Percentiles rank a stretch among this genome's conserved stretches.
Conservation (phyloP, 2,113 vertebrate genomes). For the Vireo altiloquus region DNA sequence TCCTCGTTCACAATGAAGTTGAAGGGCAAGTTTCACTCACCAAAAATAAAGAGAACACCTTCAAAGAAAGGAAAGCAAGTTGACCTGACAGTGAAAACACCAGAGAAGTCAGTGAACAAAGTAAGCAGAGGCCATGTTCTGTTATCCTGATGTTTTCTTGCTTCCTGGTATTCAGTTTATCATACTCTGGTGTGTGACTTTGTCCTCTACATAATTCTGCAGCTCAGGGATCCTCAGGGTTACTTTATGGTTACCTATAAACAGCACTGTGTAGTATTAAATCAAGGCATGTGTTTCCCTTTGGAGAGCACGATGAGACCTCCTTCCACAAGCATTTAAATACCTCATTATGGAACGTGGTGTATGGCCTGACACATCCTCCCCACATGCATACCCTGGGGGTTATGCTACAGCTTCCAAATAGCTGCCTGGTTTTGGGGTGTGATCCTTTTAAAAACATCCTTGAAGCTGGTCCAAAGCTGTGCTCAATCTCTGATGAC, state of each 20-base stretch:
- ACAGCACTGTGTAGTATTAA: not conserved
- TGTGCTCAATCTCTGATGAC: not conserved
- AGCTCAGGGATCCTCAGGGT: not conserved
- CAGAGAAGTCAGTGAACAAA: conserved; percentile 91
- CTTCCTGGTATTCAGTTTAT: not conserved
- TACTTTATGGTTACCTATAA: not conserved
- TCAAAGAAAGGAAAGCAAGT: conserved; percentile 94
- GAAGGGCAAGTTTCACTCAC: conserved; percentile 98
- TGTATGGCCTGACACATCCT: not conserved
- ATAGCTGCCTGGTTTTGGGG: conserved; percentile 1
- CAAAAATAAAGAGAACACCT: conserved; percentile 96
- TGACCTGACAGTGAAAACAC: conserved; percentile 83
- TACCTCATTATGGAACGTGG: not conserved
- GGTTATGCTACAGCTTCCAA: not conserved
- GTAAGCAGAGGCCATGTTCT: conserved; percentile 66
- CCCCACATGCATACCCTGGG: not conserved
- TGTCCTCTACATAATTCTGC: not conserved
- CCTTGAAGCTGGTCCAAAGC: conserved; percentile 21
- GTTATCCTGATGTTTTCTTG: not conserved
- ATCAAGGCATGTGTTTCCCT: not conserved
- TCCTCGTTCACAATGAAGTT: conserved; percentile 98
- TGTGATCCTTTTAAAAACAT: not conserved
- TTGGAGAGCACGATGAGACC: not conserved
- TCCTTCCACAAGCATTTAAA: conserved; percentile 2
- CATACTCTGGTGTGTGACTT: not conserved